Conservation (phyloP, 2,113 vertebrate genomes). For the Eupsittula cactorum region DNA sequence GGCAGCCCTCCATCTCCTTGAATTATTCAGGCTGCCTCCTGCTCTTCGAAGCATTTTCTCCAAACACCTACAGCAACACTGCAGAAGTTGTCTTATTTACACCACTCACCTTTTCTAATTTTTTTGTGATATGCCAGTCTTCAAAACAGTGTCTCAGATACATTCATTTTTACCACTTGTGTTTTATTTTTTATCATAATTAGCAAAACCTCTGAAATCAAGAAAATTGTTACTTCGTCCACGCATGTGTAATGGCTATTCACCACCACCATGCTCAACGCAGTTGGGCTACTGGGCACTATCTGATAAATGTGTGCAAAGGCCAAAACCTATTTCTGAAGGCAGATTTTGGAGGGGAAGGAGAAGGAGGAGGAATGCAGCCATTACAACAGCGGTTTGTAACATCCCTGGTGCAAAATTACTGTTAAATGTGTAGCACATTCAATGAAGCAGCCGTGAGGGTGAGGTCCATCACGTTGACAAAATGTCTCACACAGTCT, state of each 20-base stretch:
- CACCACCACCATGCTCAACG: neutral
- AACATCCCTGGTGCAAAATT: neutral
- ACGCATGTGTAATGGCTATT: neutral
- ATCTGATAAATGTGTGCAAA: neutral
- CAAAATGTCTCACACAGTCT: neutral
- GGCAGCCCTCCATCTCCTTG: neutral
- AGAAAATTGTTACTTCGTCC: neutral
- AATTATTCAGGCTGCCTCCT: neutral
- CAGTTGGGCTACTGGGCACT: rapidly evolving
- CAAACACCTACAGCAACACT: neutral
- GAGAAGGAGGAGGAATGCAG: neutral
- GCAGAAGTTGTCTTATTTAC: neutral
- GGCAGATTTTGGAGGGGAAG: neutral
- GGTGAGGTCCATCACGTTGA: rapidly evolving
- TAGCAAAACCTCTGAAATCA: neutral
- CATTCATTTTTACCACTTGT: neutral
- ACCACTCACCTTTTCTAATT: neutral
- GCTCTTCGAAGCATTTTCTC: neutral
- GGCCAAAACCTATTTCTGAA: neutral
- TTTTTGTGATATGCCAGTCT: neutral
- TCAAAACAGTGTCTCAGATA: neutral
- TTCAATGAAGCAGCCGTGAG: neutral
- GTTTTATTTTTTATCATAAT: neutral
- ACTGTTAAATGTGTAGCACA: neutral
- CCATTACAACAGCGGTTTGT: neutral